phyloP scores from a whole-genome alignment of 2,797 vertebrate genomes.

The Tokudaia tokunoshimensis region DNA sequence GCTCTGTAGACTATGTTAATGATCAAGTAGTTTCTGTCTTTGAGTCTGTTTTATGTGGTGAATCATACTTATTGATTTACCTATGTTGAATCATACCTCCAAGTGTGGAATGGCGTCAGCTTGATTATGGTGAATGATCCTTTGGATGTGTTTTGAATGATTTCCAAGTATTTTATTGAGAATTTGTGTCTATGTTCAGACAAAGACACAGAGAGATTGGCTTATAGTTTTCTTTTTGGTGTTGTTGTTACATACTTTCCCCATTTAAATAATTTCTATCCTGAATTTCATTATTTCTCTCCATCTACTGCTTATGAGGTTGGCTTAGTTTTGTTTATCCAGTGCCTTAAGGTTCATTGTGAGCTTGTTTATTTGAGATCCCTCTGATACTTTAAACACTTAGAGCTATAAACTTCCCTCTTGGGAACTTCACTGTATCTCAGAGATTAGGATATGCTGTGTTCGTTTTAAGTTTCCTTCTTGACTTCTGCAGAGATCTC shows the following conservation, averaged over 20 bases:
- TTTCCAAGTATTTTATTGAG: not conserved
- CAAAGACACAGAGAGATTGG: not conserved
- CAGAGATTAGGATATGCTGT: not conserved
- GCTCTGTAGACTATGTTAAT: not conserved
- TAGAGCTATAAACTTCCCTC: not conserved
- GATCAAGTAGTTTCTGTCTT: not conserved
- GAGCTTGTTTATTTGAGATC: not conserved
- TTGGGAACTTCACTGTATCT: not conserved
- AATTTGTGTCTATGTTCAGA: not conserved
- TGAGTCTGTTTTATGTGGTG: not conserved
- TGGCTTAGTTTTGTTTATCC: not conserved
- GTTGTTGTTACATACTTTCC: not conserved
- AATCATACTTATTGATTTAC: not conserved
- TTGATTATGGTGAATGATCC: not conserved
- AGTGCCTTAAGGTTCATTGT: not conserved
- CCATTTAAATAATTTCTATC: not conserved
- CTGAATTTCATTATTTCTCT: not conserved
- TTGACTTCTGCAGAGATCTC: not conserved
- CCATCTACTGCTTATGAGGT: not conserved
- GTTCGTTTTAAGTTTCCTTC: not conserved
- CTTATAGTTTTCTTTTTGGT: not conserved
- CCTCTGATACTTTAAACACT: not conserved
- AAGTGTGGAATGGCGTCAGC: not conserved
- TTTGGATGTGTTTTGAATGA: not conserved
- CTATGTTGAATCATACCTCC: not conserved